phyloP scores from a whole-genome alignment of 2,113 vertebrate species.

The Lagopus muta region DNA sequence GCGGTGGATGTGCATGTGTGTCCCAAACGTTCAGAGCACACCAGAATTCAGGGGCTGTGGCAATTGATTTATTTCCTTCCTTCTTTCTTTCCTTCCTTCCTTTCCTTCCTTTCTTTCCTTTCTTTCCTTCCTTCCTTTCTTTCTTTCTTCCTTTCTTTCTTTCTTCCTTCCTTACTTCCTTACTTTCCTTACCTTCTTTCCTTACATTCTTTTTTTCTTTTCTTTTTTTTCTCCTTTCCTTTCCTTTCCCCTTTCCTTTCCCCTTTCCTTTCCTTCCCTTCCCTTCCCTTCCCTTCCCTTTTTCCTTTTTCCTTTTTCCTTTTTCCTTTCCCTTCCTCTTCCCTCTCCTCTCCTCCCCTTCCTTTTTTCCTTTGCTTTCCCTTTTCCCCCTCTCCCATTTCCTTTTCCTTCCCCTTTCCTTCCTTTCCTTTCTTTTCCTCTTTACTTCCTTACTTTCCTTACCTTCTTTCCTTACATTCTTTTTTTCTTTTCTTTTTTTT shows the following conservation, averaged over 20 bases:
- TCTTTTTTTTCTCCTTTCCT: too few species aligned
- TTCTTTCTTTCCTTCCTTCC: too few species aligned
- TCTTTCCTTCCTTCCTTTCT: rapidly evolving
- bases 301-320: rapidly evolving
- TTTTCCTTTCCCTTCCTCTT: rapidly evolving
- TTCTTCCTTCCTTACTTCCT: too few species aligned
- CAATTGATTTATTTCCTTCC: too few species aligned
- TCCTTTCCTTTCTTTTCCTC: too few species aligned
- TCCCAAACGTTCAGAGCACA: not conserved
- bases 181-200: too few species aligned
- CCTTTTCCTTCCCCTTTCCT: too few species aligned
- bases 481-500: too few species aligned
- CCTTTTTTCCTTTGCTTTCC: rapidly evolving
- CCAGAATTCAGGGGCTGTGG: rapidly evolving
- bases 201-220: rapidly evolving
- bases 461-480: too few species aligned
- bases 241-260: rapidly evolving
- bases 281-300: rapidly evolving
- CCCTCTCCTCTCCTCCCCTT: too few species aligned
- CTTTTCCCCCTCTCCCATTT: rapidly evolving
- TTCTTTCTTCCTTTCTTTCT: rapidly evolving
- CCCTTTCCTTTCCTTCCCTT: rapidly evolving
- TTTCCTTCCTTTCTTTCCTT: too few species aligned
- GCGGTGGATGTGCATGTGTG: rapidly evolving
- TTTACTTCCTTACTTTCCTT: too few species aligned